Evolutionary conservation across 2,113 vertebrate genomes (phyloP).

Genomic region (Passer domesticus): DNA sequence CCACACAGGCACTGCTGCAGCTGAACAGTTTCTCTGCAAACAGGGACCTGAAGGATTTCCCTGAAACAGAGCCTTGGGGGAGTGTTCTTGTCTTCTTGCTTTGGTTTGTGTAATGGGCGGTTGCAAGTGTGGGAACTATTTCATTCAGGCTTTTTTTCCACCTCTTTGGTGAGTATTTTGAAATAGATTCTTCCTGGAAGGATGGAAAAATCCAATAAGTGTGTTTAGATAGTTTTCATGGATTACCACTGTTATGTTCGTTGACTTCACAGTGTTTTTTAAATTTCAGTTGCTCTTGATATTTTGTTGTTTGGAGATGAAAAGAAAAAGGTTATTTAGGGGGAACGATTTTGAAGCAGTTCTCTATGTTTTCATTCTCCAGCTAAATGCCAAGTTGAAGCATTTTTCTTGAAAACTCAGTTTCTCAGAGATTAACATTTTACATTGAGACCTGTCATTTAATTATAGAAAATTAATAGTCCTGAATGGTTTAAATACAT

Average conservation of each 20-base stretch:
- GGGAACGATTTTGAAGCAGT: not conserved
- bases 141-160: not conserved
- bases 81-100: not conserved
- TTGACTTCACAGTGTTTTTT: not conserved
- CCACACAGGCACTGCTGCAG: not conserved
- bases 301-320: not conserved
- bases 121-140: not conserved
- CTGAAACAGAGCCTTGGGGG: not conserved
- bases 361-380: not conserved
- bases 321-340: not conserved
- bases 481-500: not conserved
- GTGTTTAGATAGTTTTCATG: not conserved
- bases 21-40: not conserved
- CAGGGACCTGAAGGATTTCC: not conserved
- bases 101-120: not conserved
- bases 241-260: not conserved
- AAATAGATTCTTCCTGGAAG: not conserved
- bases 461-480: conserved; percentile 21
- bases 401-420: not conserved
- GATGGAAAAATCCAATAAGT: not conserved
- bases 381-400: not conserved
- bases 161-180: not conserved
- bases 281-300: not conserved
- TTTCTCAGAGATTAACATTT: conserved; percentile 4
- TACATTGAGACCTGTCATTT: not conserved